Evolutionary conservation across 2,888 invertebrate genomes (phyloP), one percentile per base, ranked within the genome.

Genomic region (Eupithecia subumbrata): DNA sequence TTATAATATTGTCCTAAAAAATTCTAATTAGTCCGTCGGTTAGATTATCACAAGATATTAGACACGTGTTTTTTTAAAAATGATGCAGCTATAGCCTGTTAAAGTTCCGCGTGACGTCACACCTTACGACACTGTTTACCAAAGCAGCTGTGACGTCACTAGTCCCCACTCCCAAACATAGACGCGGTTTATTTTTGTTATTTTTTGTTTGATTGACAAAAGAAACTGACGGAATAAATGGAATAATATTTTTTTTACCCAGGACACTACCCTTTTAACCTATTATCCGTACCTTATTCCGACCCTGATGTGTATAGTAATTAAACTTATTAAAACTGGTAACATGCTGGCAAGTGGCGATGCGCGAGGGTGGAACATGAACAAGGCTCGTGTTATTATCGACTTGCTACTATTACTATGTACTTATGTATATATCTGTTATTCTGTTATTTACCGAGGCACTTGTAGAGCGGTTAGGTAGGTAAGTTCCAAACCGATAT

Each of bases 271-370:
- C 3, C 4, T 9, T 9, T 22, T 22, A 22, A 3, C 56, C 22
- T 9, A n/a, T 22, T 22, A 22, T 11, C 56, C 22, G 22, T 22
- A 22, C 60, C 68, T 68, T 25, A 43, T 22, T 25, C 68, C 68
- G 68, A 7, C 68, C 14, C 68, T 68, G 67, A 43, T 67, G 68
- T 68, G 43, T 43, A 37, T 11, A 68, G 56, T 64, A 74, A 74
- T 74, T 68, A 71, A 56, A 45, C 45, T 67, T 67, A 75, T 71
- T 75, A 43, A 66, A 68, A 68, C 71, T 66, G 45, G 60, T 72
- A 66, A 40, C 64, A 72, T 64, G 60, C 34, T 64, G 64, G 64
- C n/a, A n/a, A n/a, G n/a, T n/a, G n/a, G n/a, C n/a, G n/a, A n/a
- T n/a, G n/a, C n/a, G n/a, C 43, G 45, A 48, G 34, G n/a, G 71